Evolutionary conservation across 2,797 vertebrate species (phyloP), one percentile per base, ranked within the genome.

Genomic region (Gymnocypris eckloni): DNA sequence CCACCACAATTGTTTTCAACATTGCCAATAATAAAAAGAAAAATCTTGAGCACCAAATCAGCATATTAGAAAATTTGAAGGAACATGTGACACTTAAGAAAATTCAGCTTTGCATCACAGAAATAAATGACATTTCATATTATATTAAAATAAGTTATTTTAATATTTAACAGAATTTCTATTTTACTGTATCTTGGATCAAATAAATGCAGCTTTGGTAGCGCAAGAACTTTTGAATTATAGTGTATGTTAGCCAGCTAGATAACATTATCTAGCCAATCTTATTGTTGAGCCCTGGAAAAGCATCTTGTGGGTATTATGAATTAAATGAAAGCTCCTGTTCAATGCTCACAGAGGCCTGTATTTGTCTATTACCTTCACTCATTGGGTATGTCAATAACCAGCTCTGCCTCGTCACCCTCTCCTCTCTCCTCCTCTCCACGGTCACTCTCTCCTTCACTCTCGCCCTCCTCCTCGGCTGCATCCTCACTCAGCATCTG

Each of bases 341-440:
- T 15, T 54, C 12, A 81, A 78, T 28, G 28, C 59, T 43, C 1
- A 70, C 28, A 48, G 11, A 18, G 4, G 20, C 9, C 43, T 7
- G 22, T 67, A 54, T 56, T 20, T 48, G 22, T 48, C 43, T 25
- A 52, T 82, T 54, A 85, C 75, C 79, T 59, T 96, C 92, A 96
- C 91, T 96, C 95, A 48, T 96, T 96, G 28, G 97, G 97, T 86
- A 98, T 96, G 93, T 98, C 97, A n/a, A 98, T 98, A 90, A 98
- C 97, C 41, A 98, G 91, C 83, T 97, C 97, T 1, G 95, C 95
- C 85, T 98, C 97, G 0, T 98, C 97, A 67, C 96, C 97, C 20
- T 98, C 97, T 33, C 96, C 97, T 61, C 97, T 93, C 90, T 97
- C 97, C 81, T 96, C 96, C 33, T 96, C 96, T 73, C 91, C 76